Conservation (phyloP, 1,140 invertebrate genomes). For the Fopius arisanus region DNA sequence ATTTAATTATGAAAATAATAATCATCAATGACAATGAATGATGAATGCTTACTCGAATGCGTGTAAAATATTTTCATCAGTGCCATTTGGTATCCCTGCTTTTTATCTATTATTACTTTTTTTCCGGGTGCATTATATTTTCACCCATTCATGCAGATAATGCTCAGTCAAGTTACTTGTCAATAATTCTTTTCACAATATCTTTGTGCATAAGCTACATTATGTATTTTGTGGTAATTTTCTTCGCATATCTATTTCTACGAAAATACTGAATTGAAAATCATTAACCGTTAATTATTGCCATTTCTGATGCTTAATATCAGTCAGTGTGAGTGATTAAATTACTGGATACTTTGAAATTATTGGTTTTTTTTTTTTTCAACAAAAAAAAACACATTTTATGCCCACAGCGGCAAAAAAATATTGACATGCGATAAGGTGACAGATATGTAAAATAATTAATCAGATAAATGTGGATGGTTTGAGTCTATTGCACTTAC, state of each 20-base stretch:
- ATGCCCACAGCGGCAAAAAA: not conserved
- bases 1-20: not conserved
- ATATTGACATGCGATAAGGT: constrained; percentile 24
- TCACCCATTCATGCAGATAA: constrained; percentile 2
- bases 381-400: not conserved
- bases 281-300: not conserved
- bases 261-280: not conserved
- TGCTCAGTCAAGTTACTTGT: constrained; percentile 16
- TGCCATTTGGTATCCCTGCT: not conserved
- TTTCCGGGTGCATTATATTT: constrained; percentile 20
- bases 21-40: constrained; percentile 2
- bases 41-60: not conserved
- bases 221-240: not conserved
- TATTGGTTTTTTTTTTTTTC: not conserved
- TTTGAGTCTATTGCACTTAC: not conserved
- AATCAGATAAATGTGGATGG: not conserved
- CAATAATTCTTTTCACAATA: constrained; percentile 2
- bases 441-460: not conserved
- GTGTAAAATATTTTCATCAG: not conserved
- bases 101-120: constrained; percentile 17
- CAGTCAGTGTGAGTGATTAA: not conserved
- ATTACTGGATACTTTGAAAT: not conserved
- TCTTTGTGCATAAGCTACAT: not conserved
- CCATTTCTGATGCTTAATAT: not conserved
- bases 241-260: not conserved